Evolutionary conservation across 2,888 invertebrate genomes (phyloP).

Genomic region (Eristalinus aeneus): DNA sequence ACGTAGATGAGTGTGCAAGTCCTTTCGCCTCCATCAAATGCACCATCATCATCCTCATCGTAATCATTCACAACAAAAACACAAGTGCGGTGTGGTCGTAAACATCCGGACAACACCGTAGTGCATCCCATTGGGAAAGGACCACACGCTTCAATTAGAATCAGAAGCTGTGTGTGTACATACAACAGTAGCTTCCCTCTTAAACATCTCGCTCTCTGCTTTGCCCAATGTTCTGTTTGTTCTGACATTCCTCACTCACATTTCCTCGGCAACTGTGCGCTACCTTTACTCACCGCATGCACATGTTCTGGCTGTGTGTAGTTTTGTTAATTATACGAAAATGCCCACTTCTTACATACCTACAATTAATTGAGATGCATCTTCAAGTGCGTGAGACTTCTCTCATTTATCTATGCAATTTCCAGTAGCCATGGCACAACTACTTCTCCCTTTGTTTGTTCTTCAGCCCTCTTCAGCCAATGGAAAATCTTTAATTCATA

Average conservation of each 20-base stretch:
- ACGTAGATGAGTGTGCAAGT: conserved; percentile 17
- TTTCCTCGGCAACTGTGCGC: conserved; percentile 28
- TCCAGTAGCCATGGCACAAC: conserved; percentile 27
- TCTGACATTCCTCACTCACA: conserved; percentile 53
- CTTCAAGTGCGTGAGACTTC: conserved; percentile 43
- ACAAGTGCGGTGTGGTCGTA: conserved; percentile 66
- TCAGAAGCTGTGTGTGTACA: conserved; percentile 53
- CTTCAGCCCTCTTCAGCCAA: conserved; percentile 11
- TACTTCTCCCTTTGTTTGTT: conserved; percentile 22
- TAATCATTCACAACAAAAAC: conserved; percentile 55
- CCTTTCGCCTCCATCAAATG: conserved; percentile 41
- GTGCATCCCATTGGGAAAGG: conserved; percentile 26
- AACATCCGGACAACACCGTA: conserved; percentile 58
- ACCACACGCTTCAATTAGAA: conserved; percentile 69
- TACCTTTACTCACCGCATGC: not conserved
- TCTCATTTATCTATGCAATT: conserved; percentile 53
- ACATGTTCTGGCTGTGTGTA: conserved; percentile 7
- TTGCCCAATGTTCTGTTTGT: conserved; percentile 36
- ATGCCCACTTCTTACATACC: conserved; percentile 54
- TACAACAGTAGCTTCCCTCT: conserved; percentile 53
- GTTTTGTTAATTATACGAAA: conserved; percentile 63
- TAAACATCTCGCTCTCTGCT: conserved; percentile 28
- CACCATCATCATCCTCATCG: conserved; percentile 41
- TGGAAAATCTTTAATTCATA: conserved; percentile 53
- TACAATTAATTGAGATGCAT: conserved; percentile 70